Conservation (phyloP, 2,113 vertebrate species). For the human region GRCh38 chr17:69413501-69414000, state of each 20-base stretch:
- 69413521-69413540: neutral
- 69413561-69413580: neutral
- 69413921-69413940: neutral
- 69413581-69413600: too few species aligned
- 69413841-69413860: conserved; percentile 33
- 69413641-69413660: neutral
- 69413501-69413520: neutral
- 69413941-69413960: neutral
- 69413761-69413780: conserved; percentile 25
- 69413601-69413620: neutral
- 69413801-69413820: neutral
- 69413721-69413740: conserved; percentile 7
- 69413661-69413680: neutral
- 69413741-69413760: conserved; percentile 25
- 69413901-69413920: neutral
- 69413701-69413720: neutral
- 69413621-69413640: neutral
- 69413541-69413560: neutral
- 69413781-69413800: conserved; percentile 8
- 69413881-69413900: neutral
- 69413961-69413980: neutral
- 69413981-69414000: too few species aligned
- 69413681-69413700: neutral
- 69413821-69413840: neutral
- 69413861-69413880: neutral